Evolutionary conservation across 2,797 vertebrate genomes (phyloP).

Genomic region (Pteronotus mesoamericanus): DNA sequence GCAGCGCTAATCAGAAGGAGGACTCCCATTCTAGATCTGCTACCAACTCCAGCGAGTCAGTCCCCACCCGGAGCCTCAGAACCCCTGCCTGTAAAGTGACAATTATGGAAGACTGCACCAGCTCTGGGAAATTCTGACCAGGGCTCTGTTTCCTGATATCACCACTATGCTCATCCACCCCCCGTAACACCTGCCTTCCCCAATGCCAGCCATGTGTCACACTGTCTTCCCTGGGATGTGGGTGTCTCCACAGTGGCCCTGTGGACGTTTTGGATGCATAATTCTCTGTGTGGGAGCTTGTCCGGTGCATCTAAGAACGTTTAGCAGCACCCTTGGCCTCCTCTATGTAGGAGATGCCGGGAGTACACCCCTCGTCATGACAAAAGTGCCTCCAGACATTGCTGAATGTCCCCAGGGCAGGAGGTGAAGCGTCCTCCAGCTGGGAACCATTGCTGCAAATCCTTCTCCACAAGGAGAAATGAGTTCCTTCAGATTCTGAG

Average conservation of each 20-base stretch:
- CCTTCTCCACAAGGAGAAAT: background rate
- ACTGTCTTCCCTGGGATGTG: background rate
- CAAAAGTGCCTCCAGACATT: background rate
- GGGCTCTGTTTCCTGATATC: background rate
- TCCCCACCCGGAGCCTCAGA: background rate
- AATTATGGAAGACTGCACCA: rapidly evolving
- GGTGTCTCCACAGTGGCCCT: background rate
- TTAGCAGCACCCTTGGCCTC: background rate
- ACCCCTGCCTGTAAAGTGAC: background rate
- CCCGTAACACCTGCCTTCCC: background rate
- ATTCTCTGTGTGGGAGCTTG: background rate
- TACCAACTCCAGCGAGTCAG: background rate
- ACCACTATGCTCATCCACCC: background rate
- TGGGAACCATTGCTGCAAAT: background rate
- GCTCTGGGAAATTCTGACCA: background rate
- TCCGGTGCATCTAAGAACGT: background rate
- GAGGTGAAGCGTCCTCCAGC: background rate
- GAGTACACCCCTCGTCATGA: background rate
- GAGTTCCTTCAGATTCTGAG: background rate
- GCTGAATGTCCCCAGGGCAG: background rate
- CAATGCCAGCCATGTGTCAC: background rate
- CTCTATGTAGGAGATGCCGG: background rate
- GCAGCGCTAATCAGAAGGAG: background rate
- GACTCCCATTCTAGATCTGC: background rate
- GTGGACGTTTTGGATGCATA: background rate